Evolutionary conservation across 2,888 invertebrate species (phyloP).

Genomic region (Carcina quercana): DNA sequence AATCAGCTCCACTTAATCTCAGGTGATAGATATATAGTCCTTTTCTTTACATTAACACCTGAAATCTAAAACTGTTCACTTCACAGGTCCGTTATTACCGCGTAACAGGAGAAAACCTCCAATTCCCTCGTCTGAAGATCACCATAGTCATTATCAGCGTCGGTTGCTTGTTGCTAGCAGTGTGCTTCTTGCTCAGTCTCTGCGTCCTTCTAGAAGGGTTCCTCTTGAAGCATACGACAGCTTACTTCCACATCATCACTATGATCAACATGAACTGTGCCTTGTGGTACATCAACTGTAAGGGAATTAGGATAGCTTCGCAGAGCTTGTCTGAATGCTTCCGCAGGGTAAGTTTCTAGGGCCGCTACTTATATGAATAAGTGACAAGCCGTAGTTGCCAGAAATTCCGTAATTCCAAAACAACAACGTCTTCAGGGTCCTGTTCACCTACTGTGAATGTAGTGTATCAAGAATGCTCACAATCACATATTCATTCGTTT

Average conservation of each 20-base stretch:
- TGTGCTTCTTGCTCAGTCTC: conserved; percentile 74
- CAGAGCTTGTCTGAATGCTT: conserved; percentile 71
- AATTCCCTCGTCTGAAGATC: conserved; percentile 76
- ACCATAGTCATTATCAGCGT: conserved; percentile 76
- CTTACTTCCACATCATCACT: conserved; percentile 79
- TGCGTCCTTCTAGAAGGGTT: conserved; percentile 78
- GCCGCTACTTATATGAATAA: too few species aligned
- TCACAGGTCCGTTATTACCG: conserved; percentile 69
- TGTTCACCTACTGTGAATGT: too few species aligned
- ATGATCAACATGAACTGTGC: conserved; percentile 85
- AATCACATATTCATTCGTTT: too few species aligned
- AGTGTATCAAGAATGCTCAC: too few species aligned
- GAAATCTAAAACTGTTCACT: background rate
- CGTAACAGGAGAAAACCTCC: conserved; percentile 74
- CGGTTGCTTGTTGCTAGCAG: conserved; percentile 76
- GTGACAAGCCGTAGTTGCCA: too few species aligned
- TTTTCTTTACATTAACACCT: background rate
- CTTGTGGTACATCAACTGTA: conserved; percentile 81
- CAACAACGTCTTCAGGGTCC: too few species aligned
- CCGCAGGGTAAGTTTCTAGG: conserved; percentile 41
- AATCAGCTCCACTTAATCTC: too few species aligned
- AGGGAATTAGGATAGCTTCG: conserved; percentile 78
- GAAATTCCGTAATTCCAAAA: too few species aligned
- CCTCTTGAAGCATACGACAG: conserved; percentile 75
- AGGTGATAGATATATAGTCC: too few species aligned